These are phyloP conservation scores for Platycnemis pennipes DNA, from an alignment of 2,888 invertebrate genomes.

Conservation along the genomic window DNA sequence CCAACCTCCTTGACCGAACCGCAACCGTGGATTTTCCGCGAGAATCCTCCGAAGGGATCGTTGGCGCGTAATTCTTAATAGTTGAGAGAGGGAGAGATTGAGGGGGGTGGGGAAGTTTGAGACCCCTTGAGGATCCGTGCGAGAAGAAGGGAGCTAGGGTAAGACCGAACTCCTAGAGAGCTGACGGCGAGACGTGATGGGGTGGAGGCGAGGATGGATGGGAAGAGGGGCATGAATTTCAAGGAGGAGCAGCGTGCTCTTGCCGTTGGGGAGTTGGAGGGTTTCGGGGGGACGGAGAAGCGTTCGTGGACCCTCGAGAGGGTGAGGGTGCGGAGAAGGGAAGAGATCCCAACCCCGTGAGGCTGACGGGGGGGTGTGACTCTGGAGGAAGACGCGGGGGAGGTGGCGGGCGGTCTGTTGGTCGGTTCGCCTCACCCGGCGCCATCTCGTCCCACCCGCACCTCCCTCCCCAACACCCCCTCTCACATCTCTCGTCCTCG, in stretches of 20 bases:
- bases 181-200: not conserved
- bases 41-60: not conserved
- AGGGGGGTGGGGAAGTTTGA: not conserved
- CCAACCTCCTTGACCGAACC: not conserved
- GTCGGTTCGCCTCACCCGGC: not conserved
- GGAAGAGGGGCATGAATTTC: conserved; percentile 48
- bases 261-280: not conserved
- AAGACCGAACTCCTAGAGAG: not conserved
- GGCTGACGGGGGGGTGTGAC: not conserved
- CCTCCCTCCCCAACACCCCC: not conserved
- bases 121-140: too few relatives aligned
- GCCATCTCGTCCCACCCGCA: not conserved
- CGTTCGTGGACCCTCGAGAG: not conserved
- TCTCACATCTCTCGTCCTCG: not conserved
- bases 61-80: not conserved
- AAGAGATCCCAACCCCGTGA: not conserved
- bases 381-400: not conserved
- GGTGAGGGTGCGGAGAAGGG: not conserved
- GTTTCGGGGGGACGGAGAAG: not conserved
- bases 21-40: not conserved
- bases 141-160: too few relatives aligned
- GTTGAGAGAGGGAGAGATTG: not conserved
- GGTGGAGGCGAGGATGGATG: not conserved
- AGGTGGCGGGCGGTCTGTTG: not conserved
- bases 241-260: conserved; percentile 1